phyloP scores from a whole-genome alignment of 1,140 invertebrate species.

The Neodiprion lecontei region DNA sequence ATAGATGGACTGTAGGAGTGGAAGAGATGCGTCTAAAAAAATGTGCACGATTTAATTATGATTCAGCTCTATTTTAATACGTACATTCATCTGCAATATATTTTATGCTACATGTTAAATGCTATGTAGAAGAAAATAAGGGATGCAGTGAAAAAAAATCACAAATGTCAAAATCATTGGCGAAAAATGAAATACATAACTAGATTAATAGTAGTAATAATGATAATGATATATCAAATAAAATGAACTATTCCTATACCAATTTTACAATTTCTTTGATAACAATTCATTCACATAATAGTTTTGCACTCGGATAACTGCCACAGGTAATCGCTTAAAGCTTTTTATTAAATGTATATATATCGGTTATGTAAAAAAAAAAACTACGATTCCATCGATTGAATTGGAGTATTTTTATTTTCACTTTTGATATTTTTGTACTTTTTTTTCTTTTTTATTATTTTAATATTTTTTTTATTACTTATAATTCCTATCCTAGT shows the following conservation, averaged over 20 bases:
- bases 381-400: not conserved
- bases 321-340: not conserved
- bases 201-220: not conserved
- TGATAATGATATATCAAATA: not conserved
- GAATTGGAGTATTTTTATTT: slow-evolving; percentile 11
- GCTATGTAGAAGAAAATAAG: slow-evolving; percentile 37
- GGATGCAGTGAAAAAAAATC: slow-evolving; percentile 30
- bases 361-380: too few species aligned
- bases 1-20: too few species aligned
- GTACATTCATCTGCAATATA: slow-evolving; percentile 40
- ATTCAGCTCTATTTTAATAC: slow-evolving; percentile 19
- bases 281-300: not conserved
- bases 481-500: not conserved
- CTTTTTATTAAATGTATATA: too few species aligned
- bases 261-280: not conserved
- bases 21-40: too few species aligned
- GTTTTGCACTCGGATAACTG: not conserved
- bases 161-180: slow-evolving; percentile 41
- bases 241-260: not conserved
- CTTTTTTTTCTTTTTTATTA: slow-evolving; percentile 9
- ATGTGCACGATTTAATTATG: not conserved
- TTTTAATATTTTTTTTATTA: not conserved
- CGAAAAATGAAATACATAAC: slow-evolving; percentile 25
- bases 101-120: slow-evolving; percentile 43
- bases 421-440: slow-evolving; percentile 13